Conservation (phyloP, 2,113 vertebrate genomes). For the Tretioscincus oriximinensis region DNA sequence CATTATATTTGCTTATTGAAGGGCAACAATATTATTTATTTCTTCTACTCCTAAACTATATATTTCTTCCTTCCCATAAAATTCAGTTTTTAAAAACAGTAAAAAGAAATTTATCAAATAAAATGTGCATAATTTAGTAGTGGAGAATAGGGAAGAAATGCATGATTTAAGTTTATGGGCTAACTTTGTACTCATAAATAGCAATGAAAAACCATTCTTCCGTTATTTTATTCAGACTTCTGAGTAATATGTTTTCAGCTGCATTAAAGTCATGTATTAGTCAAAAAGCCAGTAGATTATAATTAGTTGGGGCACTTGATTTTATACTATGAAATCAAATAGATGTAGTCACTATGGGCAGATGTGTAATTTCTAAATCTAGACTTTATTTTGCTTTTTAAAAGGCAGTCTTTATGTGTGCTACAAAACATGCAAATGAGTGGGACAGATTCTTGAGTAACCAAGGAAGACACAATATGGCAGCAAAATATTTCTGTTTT, state of each 20-base stretch:
- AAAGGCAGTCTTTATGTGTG: rapidly evolving
- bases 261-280: background rate
- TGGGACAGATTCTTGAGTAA: background rate
- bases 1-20: background rate
- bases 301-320: background rate
- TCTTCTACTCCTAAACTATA: background rate
- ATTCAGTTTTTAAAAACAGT: background rate
- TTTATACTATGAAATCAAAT: background rate
- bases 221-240: background rate
- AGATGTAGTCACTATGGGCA: background rate
- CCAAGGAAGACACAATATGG: background rate
- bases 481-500: background rate
- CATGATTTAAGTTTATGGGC: conserved; percentile 10
- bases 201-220: background rate
- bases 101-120: background rate
- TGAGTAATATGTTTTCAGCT: conserved; percentile 19
- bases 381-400: conserved; percentile 19
- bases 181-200: conserved; percentile 14
- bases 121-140: background rate
- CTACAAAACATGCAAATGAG: background rate
- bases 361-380: background rate
- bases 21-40: background rate
- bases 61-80: background rate
- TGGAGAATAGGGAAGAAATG: background rate
- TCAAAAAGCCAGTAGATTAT: conserved; percentile 5